Base-by-base conservation (phyloP, 2,113 vertebrate genomes). In the Thunnus thynnus region DNA sequence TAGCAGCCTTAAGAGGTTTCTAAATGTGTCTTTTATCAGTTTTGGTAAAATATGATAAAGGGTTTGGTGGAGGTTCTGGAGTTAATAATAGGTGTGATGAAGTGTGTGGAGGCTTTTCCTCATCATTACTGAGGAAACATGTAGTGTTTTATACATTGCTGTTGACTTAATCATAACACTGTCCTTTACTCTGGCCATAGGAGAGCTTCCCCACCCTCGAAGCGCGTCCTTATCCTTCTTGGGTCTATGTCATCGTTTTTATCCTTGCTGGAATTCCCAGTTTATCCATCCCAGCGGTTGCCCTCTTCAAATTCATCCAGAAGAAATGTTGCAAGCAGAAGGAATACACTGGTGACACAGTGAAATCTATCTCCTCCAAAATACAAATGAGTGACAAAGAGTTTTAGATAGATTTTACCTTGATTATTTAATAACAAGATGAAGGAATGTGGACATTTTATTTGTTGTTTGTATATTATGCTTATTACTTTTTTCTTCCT, bases 251-350 rank as follows among this genome's bases (percentile, higher is more conserved):
- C 0, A 86, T 99, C 36, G 96, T 99, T 83, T 96, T 98, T 27
- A 20, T 97, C 17, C 83, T 99, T 0, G 93, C 96, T 0, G 98
- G 98, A 12, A 17, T 96, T 54, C 98, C 98, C 1, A 94, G 96
- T 89, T 87, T 99, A 73, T 0, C 3, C 64, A 95, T 98, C 54
- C 98, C 97, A 0, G 0, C 0, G 2, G 91, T 94, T 13, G 96
- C 96, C 13, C 14, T 97, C 83, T 97, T 93, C 92, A 97, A 94
- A 90, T 66, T 92, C 82, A 91, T 98, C 87, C 89, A 86, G 78
- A 96, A 13, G 12, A 47, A 0, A 74, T 95, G 82, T 52, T 93
- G 91, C 89, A 93, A 87, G 47, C 66, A 76, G 13, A 80, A 75
- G 4, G 20, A 52, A 17, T 2, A 60, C 58, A 30, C 3, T 0